These are phyloP conservation scores for Molothrus aeneus DNA, from an alignment of 2,797 vertebrate species.

Conservation along the genomic window DNA sequence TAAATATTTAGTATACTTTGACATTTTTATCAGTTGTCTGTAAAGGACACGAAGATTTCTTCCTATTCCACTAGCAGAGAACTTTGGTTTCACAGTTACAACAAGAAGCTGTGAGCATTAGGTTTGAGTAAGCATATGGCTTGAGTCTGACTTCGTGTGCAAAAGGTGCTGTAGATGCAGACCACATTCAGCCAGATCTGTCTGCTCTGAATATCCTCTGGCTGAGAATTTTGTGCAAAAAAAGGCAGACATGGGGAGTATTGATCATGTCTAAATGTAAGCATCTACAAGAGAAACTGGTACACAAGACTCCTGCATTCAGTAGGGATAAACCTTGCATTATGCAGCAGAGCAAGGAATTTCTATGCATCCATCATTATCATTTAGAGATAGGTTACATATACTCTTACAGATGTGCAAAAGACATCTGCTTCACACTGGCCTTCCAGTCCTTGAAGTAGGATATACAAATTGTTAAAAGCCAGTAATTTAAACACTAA, in stretches of 20 bases:
- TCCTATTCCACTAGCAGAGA: not conserved
- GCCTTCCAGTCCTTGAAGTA: not conserved
- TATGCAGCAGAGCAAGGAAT: not conserved
- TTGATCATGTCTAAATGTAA: not conserved
- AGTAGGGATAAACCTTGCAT: rapidly evolving
- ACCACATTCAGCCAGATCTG: not conserved
- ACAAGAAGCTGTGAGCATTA: not conserved
- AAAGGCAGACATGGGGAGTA: not conserved
- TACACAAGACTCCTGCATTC: not conserved
- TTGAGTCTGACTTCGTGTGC: not conserved
- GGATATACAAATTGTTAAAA: not conserved
- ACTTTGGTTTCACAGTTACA: not conserved
- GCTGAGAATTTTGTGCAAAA: not conserved
- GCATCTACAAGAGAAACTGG: not conserved
- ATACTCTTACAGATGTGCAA: not conserved
- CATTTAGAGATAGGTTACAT: not conserved
- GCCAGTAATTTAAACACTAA: not conserved
- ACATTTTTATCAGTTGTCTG: not conserved
- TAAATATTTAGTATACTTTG: not conserved
- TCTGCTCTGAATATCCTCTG: not conserved
- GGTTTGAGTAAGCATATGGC: not conserved
- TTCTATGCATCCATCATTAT: not conserved
- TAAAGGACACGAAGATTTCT: not conserved
- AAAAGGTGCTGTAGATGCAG: not conserved
- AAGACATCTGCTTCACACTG: not conserved